Base-by-base conservation (phyloP, 64 coral and sea anemone species). In the Orbicella faveolata region DNA sequence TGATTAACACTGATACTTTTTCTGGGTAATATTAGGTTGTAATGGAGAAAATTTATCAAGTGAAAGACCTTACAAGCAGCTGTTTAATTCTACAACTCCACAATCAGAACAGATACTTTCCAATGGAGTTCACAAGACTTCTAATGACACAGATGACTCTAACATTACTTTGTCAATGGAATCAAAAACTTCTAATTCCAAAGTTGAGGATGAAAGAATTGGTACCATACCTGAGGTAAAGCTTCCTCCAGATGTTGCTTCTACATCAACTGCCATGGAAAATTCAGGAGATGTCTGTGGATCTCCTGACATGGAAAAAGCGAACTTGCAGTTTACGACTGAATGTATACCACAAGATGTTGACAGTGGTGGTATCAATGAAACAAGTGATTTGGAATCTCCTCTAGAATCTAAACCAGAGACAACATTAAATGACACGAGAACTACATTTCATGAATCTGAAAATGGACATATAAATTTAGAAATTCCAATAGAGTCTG, bases 41-140 rank as follows among this genome's bases (percentile, higher is more conserved):
- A 30, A 72, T 30, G 35, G 41, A 26, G 14, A 26, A 5, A 37
- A 21, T 70, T 26, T 72, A 19, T 26, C 65, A 70, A 73, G 20
- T 12, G 64, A 73, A 37, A 70, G 82, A 72, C 63, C 82, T 14
- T 85, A 72, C 64, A 73, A 44, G 14, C 82, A 73, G 6, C 82
- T 85, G 6, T 72, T 6, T 6, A n/a, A 41, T 4, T 11, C 20
- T n/a, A 16, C 20, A 73, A 30, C 15, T 11, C 72, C 41, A 18
- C 37, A 14, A 7, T 85, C 82, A 13, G 25, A 72, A 52, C 20
- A 73, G n/a, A 17, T 20, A 53, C 13, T 85, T 2, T 30, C 63
- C 23, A 85, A 85, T 85, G 82, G 82, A 25, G 17, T 85, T 23
- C 39, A 85, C 53, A 36, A 68, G 34, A 84, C 39, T 84, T 20